Evolutionary conservation across 1,140 invertebrate genomes (phyloP), one percentile per base, ranked within the genome.

Genomic region (Nephila pilipes): DNA sequence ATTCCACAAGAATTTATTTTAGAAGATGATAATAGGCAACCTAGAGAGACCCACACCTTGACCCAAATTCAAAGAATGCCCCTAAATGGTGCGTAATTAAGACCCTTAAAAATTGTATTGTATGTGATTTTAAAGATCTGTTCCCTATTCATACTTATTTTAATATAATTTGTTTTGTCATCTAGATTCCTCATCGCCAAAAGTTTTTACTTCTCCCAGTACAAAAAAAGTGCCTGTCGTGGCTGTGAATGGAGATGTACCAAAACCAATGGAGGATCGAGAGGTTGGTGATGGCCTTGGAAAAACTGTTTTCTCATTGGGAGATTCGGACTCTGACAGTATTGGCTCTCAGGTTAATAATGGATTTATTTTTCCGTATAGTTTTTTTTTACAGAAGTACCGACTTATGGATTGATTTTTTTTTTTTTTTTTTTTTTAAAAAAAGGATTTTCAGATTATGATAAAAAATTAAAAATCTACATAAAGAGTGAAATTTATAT

Each of bases 61-160:
- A 95, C 96, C 22, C 95, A 95, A 29, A 96, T 96, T 93, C 95
- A 96, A 91, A 90, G 93, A 93, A 94, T 94, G 94, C 55, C 85
- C 16, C 16, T 89, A 54, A 25, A 32, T 75, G 94, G 94, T 93
- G 87, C 25, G n/a, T 14, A 10, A 65, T 55, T 6, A 58, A 32
- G 29, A 16, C 55, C 16, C 18, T 75, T 18, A 75, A 6, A 18
- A 16, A 32, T 18, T 32, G 5, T 69, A 32, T 20, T 60, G 18
- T 4, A 60, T 60, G 4, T 46, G 46, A 46, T 46, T 46, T 46
- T 46, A 46, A 46, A 46, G 46, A 5, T 46, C 6, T 46, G 46
- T 10, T 46, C 12, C 12, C 46, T 46, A 10, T 46, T 46, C 8
- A 46, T 0, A 46, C 12, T 16, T 18, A 18, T 75, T 75, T 5